Base-by-base conservation (phyloP, 2,888 invertebrate genomes). In the Pyrgus malvae region DNA sequence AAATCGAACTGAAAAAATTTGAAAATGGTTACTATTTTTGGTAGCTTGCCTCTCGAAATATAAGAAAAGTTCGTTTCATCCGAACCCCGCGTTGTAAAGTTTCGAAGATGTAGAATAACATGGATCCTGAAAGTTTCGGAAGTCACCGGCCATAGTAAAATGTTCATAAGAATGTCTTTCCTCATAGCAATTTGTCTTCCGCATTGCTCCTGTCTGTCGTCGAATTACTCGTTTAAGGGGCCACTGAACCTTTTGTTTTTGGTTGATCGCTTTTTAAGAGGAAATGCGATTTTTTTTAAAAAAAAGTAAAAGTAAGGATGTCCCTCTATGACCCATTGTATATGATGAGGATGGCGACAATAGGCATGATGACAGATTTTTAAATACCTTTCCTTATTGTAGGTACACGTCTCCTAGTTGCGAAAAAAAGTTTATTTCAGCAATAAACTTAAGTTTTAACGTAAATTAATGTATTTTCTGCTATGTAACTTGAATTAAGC, bases 101-200 rank as follows among this genome's bases (percentile, higher is more conserved):
- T 48, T 21, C 27, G 5, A 33, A 29, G 38, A 25, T 11, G 16
- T 27, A 17, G 45, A 33, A 23, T 48, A 37, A 37, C 25, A 17
- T 11, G 17, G 25, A n/a, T 25, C 31, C 21, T 11, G 12, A 17
- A 40, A 41, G 38, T 40, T 49, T 38, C 19, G 29, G 14, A 40
- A 49, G 49, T 23, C 31, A 31, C 31, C 25, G 29, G 14, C 31
- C 21, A 31, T 31, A 49, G 31, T 49, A 40, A 40, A 48, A 48
- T 37, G 29, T 49, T 29, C 19, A 8, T 12, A 14, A 31, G 23
- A 49, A 49, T 33, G 31, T 11, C 16, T 23, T 49, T 33, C 41
- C 31, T 40, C 33, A 31, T 41, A 33, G 33, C 49, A 40, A 49
- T 40, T 49, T 40, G 49, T 48, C 48, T 40, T 29, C 17, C 25